These are phyloP conservation scores for Actinernus sp. DNA, from an alignment of 92 coral and sea anemone genomes.

Conservation along the genomic window DNA sequence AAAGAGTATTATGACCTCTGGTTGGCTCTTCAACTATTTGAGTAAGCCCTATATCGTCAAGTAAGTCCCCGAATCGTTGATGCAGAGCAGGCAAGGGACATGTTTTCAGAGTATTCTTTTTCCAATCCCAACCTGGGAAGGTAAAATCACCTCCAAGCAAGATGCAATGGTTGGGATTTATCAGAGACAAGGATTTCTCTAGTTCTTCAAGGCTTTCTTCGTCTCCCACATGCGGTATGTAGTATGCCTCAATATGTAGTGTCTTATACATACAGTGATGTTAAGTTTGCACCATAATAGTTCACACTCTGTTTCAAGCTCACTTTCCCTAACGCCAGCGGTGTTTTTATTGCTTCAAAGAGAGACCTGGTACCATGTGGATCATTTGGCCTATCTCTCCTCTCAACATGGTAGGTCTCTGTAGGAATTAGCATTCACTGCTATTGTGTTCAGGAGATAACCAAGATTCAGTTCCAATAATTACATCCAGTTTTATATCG, in stretches of 20 bases:
- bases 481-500: no score
- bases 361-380: no score
- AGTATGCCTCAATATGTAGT: slow-evolving; percentile 63
- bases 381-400: no score
- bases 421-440: no score
- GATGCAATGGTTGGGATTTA: slow-evolving; percentile 30
- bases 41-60: slow-evolving; percentile 58
- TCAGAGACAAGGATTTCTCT: slow-evolving; percentile 48
- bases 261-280: slow-evolving; percentile 42
- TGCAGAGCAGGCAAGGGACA: slow-evolving; percentile 34
- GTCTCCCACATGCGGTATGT: slow-evolving; percentile 55
- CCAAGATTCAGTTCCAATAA: no score
- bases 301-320: slow-evolving; percentile 68
- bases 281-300: slow-evolving; percentile 50
- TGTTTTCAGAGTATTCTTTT: slow-evolving; percentile 56
- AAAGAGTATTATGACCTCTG: slow-evolving; percentile 52
- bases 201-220: slow-evolving; percentile 37
- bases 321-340: no score
- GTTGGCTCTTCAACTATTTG: slow-evolving; percentile 56
- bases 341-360: no score
- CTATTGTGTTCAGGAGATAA: no score
- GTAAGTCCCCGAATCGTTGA: slow-evolving; percentile 62
- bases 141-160: slow-evolving; percentile 64
- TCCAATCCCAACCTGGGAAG: slow-evolving; percentile 78
- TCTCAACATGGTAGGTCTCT: no score